Evolutionary conservation across 1,140 invertebrate species (phyloP), one percentile per base, ranked within the genome.

Genomic region (Dendroctonus ponderosae): DNA sequence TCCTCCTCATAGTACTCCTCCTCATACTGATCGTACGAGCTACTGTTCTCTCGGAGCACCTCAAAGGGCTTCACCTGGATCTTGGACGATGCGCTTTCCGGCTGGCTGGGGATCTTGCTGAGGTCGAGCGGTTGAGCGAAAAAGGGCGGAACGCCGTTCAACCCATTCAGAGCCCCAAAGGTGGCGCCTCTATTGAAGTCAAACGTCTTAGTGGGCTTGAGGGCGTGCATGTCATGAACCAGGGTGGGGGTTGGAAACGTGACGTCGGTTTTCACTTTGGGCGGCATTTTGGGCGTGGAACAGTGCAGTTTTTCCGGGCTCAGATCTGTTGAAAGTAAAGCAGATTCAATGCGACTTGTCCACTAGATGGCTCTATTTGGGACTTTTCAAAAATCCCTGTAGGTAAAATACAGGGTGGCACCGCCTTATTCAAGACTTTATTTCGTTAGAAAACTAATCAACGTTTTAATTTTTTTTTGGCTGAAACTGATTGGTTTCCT

Each of bases 51-150:
- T 62, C 83, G 84, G 44, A 87, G 70, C 63, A 84, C 80, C 12
- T 86, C 84, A 37, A 87, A 79, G 39, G 83, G 84, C 75, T 86
- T 87, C 0, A 87, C 85, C 71, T 87, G 85, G 52, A 88, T 85
- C 73, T 84, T 71, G 11, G 72, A 63, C 9, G 75, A 68, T n/a
- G 72, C 68, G 38, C 56, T 66, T 7, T 62, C 56, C 6, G 58
- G 52, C 9, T 51, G n/a, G 39, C 7, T 56, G 44, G 62, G 62
- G 53, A 26, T 38, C 54, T 70, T 73, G 5, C 58, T 58, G 6
- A 72, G 67, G 43, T 64, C 70, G 26, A 71, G 70, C 15, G 52
- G 67, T 15, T 66, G 53, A 39, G 48, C 68, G 41, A 74, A 68
- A 37, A 72, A 73, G 4, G 71, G 64, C 12, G 65, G 52, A 37